phyloP scores from a whole-genome alignment of 2,888 invertebrate species.

The Hydraecia micacea region DNA sequence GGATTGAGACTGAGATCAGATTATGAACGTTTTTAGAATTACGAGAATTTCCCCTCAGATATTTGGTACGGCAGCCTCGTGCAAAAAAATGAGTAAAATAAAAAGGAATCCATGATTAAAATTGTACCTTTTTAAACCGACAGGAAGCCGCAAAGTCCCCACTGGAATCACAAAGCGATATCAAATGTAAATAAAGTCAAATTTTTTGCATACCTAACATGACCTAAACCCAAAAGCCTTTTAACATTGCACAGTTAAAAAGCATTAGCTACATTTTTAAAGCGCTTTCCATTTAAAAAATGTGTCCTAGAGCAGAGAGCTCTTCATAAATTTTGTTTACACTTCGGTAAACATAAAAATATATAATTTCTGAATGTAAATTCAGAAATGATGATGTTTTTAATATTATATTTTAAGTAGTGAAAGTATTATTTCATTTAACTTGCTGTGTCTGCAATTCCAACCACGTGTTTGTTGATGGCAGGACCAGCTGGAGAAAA shows the following conservation, averaged over 20 bases:
- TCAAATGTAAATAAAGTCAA: constrained; percentile 25
- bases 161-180: constrained; percentile 20
- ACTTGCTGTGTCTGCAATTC: background rate
- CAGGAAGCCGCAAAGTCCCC: background rate
- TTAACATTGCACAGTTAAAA: constrained; percentile 12
- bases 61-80: background rate
- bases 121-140: constrained; percentile 11
- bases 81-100: background rate
- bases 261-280: constrained; percentile 19
- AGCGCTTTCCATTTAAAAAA: constrained; percentile 4
- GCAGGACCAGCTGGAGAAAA: background rate
- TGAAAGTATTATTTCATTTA: background rate
- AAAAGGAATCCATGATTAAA: constrained; percentile 21
- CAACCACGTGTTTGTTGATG: background rate
- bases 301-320: background rate
- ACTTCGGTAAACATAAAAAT: background rate
- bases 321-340: constrained; percentile 17
- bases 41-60: background rate
- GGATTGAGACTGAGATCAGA: background rate
- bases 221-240: constrained; percentile 11
- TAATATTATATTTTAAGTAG: background rate
- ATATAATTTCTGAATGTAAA: too few species aligned
- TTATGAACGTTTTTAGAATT: background rate
- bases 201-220: constrained; percentile 13
- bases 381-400: background rate